phyloP scores from a whole-genome alignment of 64 coral and sea anemone genomes.

The Porites australiensis region DNA sequence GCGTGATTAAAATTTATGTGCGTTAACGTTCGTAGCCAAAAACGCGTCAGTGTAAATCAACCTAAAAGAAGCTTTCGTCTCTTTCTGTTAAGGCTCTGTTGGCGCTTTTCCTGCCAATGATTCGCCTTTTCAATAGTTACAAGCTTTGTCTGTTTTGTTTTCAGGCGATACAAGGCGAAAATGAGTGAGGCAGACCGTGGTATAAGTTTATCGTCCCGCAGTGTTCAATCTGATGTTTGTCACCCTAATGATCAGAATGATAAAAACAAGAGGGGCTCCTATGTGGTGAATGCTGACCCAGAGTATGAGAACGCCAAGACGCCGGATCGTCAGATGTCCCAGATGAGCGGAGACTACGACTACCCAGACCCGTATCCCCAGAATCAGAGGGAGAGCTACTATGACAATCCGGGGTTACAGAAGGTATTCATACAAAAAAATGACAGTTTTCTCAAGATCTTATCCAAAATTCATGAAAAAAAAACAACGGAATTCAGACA shows the following conservation, averaged over 20 bases:
- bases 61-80: too few relatives aligned
- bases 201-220: background rate
- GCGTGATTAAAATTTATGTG: too few relatives aligned
- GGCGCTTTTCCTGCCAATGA: too few relatives aligned
- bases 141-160: background rate
- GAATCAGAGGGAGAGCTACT: background rate
- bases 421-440: background rate
- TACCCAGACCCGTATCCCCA: background rate
- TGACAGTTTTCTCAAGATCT: too few relatives aligned
- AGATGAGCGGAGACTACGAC: constrained; percentile 29
- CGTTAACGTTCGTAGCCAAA: too few relatives aligned
- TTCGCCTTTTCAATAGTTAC: too few relatives aligned
- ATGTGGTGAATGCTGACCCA: background rate
- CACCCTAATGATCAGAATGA: background rate
- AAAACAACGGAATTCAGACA: too few relatives aligned
- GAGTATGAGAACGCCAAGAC: background rate
- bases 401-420: constrained; percentile 23
- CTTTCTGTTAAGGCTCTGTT: too few relatives aligned
- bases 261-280: background rate
- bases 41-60: too few relatives aligned
- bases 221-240: background rate
- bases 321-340: background rate
- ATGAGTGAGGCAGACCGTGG: background rate
- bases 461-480: too few relatives aligned
- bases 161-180: constrained; percentile 23